These are phyloP conservation scores for Dasypolia templi DNA, from an alignment of 2,888 invertebrate species.

Conservation along the genomic window DNA sequence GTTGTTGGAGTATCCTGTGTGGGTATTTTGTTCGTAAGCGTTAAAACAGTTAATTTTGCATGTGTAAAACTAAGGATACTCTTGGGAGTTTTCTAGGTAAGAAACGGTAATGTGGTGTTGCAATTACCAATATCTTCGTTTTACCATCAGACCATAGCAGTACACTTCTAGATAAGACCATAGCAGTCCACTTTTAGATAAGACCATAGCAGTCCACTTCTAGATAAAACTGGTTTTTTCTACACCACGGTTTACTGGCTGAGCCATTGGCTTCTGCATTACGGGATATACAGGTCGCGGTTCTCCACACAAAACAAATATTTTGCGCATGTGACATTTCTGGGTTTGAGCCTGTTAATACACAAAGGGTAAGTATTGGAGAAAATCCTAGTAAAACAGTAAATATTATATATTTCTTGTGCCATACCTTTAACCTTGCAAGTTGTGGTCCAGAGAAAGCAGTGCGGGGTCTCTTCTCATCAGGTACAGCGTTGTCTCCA, in stretches of 20 bases:
- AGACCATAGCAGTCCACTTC: background rate
- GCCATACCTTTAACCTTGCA: slow-evolving; percentile 94
- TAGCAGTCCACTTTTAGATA: background rate
- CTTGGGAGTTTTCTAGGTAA: too few relatives aligned
- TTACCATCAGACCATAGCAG: background rate
- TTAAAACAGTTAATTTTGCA: background rate
- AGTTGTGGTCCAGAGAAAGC: slow-evolving; percentile 99
- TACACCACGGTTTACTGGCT: background rate
- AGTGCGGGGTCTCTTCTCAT: slow-evolving; percentile 98
- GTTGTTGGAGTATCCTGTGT: background rate
- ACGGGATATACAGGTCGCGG: too few relatives aligned
- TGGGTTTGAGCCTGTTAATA: too few relatives aligned
- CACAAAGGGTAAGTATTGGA: too few relatives aligned
- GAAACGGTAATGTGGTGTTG: background rate
- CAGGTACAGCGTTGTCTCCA: slow-evolving; percentile 82
- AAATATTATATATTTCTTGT: too few relatives aligned
- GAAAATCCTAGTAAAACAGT: too few relatives aligned
- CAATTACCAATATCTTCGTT: background rate
- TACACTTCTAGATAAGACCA: background rate
- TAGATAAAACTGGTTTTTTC: background rate
- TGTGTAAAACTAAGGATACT: background rate
- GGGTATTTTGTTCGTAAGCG: too few relatives aligned
- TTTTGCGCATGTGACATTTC: too few relatives aligned
- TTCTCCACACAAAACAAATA: too few relatives aligned
- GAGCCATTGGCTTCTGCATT: background rate